Percentiles rank a stretch among this genome's conserved stretches.
Conservation (phyloP, 2,113 vertebrate genomes). For the Syngnathus typhle region DNA sequence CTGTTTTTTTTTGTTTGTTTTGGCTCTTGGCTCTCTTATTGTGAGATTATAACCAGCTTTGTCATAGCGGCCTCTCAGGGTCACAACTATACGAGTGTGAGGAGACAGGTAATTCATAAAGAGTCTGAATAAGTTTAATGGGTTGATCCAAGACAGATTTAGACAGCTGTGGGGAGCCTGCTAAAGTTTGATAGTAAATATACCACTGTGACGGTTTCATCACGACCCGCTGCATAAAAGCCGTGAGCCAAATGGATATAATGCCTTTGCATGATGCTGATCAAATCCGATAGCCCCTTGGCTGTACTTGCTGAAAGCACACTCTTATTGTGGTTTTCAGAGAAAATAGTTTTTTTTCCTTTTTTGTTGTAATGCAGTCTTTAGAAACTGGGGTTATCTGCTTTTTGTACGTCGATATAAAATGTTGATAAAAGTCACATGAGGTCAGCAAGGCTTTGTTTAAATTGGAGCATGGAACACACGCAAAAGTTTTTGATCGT, state of each 20-base stretch:
- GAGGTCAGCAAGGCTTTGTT: slow-evolving; percentile 14
- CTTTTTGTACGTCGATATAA: slow-evolving; percentile 10
- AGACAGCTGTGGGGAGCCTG: not conserved
- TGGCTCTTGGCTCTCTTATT: not conserved
- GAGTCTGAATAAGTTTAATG: not conserved
- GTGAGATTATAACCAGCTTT: not conserved
- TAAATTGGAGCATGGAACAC: not conserved
- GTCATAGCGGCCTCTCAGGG: not conserved
- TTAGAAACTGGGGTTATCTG: slow-evolving; percentile 21
- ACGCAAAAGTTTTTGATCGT: slow-evolving; percentile 8
- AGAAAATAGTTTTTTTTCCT: slow-evolving; percentile 11
- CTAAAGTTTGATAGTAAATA: slow-evolving; percentile 14
- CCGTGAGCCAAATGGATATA: slow-evolving; percentile 26
- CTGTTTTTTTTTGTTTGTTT: not conserved
- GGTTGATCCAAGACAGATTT: not conserved
- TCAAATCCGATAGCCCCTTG: slow-evolving; percentile 35
- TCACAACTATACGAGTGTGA: not conserved
- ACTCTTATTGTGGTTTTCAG: slow-evolving; percentile 21
- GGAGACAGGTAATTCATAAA: not conserved
- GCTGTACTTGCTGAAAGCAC: slow-evolving; percentile 40
- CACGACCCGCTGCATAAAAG: slow-evolving; percentile 20
- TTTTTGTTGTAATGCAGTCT: not conserved
- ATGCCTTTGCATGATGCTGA: slow-evolving; percentile 36
- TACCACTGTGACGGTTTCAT: slow-evolving; percentile 32
- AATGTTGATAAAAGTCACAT: not conserved